These are phyloP conservation scores for Labroides dimidiatus DNA, from an alignment of 2,797 vertebrate species.

Conservation along the genomic window DNA sequence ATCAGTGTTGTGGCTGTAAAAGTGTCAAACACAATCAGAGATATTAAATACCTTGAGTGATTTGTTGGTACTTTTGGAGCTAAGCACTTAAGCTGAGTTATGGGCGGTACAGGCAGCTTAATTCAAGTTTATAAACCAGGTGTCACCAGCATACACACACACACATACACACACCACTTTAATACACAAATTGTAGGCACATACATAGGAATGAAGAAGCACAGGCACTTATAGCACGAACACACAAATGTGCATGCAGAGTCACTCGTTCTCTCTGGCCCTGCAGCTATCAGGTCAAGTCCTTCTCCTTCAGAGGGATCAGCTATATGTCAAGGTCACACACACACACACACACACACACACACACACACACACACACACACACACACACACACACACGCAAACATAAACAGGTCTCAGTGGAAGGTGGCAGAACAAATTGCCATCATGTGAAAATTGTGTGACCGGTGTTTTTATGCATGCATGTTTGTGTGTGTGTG, in stretches of 20 bases:
- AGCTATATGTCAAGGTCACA: constrained; percentile 55
- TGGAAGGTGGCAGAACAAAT: too few species aligned
- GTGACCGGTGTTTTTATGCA: too few species aligned
- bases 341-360: constrained; percentile 7
- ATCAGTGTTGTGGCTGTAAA: constrained; percentile 61
- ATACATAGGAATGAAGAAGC: constrained; percentile 25
- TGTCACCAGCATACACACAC: constrained; percentile 34
- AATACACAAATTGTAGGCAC: constrained; percentile 31
- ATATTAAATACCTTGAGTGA: constrained; percentile 58
- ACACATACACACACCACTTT: constrained; percentile 7
- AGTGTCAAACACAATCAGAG: constrained; percentile 45
- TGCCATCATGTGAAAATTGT: too few species aligned
- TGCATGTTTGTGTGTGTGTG: too few species aligned
- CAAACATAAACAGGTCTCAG: too few species aligned
- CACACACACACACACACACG: too few species aligned
- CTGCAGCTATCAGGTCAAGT: constrained; percentile 64
- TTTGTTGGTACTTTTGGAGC: constrained; percentile 57
- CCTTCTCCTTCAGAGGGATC: constrained; percentile 68
- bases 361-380: too few species aligned
- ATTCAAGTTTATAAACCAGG: constrained; percentile 56
- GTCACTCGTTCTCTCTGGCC: constrained; percentile 64
- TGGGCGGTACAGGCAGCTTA: constrained; percentile 18
- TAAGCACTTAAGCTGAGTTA: constrained; percentile 57
- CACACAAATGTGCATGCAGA: constrained; percentile 55
- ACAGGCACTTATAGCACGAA: neutral